Conservation (phyloP, 2,113 vertebrate species). For the Sprattus sprattus region DNA sequence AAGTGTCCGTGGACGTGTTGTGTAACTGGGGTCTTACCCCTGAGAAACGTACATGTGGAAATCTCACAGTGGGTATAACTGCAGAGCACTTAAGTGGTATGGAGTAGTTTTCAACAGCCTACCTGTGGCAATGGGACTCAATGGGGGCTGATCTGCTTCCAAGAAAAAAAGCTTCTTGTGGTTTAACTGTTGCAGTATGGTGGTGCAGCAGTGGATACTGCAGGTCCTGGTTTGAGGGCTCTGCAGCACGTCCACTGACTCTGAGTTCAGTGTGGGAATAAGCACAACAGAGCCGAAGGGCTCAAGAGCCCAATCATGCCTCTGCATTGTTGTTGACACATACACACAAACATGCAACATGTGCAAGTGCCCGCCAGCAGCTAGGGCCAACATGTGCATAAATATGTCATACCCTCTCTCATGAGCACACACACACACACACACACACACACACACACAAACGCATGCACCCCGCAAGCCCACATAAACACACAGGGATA, state of each 20-base stretch:
- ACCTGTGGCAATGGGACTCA: neutral
- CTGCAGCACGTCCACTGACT: neutral
- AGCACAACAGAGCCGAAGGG: neutral
- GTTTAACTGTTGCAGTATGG: neutral
- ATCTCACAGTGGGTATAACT: neutral
- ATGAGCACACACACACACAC: neutral
- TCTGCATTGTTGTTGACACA: neutral
- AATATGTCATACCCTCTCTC: neutral
- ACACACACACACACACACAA: conserved; percentile 13
- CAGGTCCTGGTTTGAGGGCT: neutral
- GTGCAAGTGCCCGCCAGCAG: neutral
- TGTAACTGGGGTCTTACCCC: neutral
- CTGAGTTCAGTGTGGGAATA: neutral
- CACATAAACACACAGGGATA: conserved; percentile 64
- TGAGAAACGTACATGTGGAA: neutral
- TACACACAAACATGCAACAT: neutral
- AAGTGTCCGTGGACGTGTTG: neutral
- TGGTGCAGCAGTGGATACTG: neutral
- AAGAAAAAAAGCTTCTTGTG: neutral
- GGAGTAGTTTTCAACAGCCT: neutral
- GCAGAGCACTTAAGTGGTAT: neutral
- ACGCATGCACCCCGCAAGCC: conserved; percentile 53
- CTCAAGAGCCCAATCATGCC: neutral
- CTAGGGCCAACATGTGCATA: neutral
- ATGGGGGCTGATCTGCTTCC: neutral